Base-by-base conservation (phyloP, 2,888 invertebrate species). In the Anodontia alba region DNA sequence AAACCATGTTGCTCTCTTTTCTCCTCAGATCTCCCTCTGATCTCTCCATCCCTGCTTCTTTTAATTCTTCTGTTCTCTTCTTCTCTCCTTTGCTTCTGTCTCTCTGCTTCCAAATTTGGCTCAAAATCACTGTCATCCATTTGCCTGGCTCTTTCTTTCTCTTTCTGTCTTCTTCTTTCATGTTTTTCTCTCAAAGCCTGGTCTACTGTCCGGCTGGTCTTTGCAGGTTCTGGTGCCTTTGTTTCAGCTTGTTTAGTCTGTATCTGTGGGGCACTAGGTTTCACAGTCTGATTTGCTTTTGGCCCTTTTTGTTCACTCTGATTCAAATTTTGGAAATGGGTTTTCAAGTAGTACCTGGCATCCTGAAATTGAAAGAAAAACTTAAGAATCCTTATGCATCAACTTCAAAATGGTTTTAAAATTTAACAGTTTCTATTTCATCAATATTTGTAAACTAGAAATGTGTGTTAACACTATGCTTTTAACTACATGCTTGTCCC, bases 291-390 rank as follows among this genome's bases (percentile, higher is more conserved):
- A 26, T 26, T 26, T 10, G 5, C 17, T 20, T 23, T 31, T 17
- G 62, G 1, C 1, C 33, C 33, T 2, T 46, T 46, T 12, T 75
- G 43, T 42, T 73, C 78, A 73, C 43, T 70, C 26, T 72, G 73
- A 12, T 62, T 72, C 42, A 80, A 66, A 74, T 82, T 72, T 43
- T 80, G 72, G 33, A 82, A 80, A 38, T 80, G 85, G 33, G 76
- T 73, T 62, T 72, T 82, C 51, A 85, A 62, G 51, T 80, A 85
- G 26, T 78, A 66, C 36, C 71, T 71, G 57, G 81, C 73, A 76
- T 85, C 85, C 85, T 85, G 71, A 17, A 74, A 43, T 10, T n/a
- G 36, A 2, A 67, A 42, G 29, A n/a, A 42, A 23, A 36, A 67
- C 23, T n/a, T 17, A 66, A 66, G n/a, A n/a, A n/a, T n/a, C n/a